These are phyloP conservation scores for Parapristionchus giblindavisi DNA, from an alignment of 2,888 invertebrate species.

Conservation along the genomic window DNA sequence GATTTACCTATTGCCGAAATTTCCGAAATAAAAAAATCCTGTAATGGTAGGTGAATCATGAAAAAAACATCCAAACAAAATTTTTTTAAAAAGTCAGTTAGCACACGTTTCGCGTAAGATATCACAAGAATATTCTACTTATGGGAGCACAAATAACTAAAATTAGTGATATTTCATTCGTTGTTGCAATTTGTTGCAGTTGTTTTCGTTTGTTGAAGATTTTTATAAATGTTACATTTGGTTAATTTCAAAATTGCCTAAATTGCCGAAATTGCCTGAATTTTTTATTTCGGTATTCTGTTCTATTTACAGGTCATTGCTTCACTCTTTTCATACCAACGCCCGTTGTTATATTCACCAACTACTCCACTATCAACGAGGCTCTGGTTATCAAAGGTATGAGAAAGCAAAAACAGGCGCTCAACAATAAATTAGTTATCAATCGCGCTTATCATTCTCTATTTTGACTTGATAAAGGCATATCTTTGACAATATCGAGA, in stretches of 20 bases:
- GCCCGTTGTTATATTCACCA: constrained; percentile 20
- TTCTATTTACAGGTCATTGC: not conserved
- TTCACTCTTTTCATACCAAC: constrained; percentile 27
- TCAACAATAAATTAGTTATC: not conserved
- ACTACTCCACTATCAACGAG: constrained; percentile 12
- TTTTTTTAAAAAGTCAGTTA: too few species aligned
- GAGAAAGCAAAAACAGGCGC: not conserved
- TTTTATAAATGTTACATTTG: not conserved
- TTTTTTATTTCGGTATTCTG: not conserved
- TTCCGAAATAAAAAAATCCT: too few species aligned
- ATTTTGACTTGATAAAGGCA: not conserved
- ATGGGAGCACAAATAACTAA: too few species aligned
- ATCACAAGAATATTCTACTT: too few species aligned
- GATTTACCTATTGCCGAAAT: too few species aligned
- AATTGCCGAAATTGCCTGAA: not conserved
- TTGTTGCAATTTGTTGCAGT: not conserved
- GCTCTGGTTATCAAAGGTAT: not conserved
- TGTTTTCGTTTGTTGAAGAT: not conserved
- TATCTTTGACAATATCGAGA: too few species aligned
- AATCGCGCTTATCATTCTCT: not conserved
- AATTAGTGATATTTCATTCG: too few species aligned
- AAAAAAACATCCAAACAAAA: too few species aligned
- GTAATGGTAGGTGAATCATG: too few species aligned
- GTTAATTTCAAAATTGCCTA: not conserved
- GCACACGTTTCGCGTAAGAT: too few species aligned